phyloP scores from a whole-genome alignment of 2,888 invertebrate genomes.

The Druceiella hillmani region DNA sequence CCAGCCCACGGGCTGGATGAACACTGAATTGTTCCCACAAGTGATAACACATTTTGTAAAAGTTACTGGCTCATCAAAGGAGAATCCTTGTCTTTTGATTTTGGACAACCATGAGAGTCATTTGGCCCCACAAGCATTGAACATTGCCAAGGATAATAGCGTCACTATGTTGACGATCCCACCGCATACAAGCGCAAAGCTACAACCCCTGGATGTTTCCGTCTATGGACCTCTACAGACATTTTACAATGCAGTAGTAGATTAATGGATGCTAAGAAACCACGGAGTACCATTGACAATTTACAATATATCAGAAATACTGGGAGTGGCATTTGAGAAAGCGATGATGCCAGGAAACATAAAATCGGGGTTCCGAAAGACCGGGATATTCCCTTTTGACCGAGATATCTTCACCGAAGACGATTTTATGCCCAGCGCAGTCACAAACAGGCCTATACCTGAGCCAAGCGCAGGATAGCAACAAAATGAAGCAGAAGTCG shows the following conservation, averaged over 20 bases:
- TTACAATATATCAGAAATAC: slow-evolving; percentile 28
- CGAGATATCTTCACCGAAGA: slow-evolving; percentile 26
- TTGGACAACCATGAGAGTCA: slow-evolving; percentile 30
- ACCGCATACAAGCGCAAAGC: slow-evolving; percentile 31
- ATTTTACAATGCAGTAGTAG: slow-evolving; percentile 26
- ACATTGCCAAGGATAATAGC: slow-evolving; percentile 28
- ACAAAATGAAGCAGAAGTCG: slow-evolving; percentile 10
- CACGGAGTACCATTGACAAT: slow-evolving; percentile 31
- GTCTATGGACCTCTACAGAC: slow-evolving; percentile 31
- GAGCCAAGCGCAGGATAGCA: slow-evolving; percentile 1
- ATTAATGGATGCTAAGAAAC: slow-evolving; percentile 29
- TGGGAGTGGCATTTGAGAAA: slow-evolving; percentile 23
- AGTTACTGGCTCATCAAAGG: slow-evolving; percentile 20
- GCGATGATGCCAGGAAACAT: slow-evolving; percentile 31
- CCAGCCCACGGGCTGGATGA: slow-evolving; percentile 29
- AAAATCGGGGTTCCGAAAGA: too few species aligned
- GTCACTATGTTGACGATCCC: slow-evolving; percentile 31
- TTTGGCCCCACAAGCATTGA: slow-evolving; percentile 22
- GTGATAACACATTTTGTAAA: slow-evolving; percentile 29
- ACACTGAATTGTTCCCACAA: slow-evolving; percentile 25
- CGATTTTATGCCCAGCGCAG: slow-evolving; percentile 24
- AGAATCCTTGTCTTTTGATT: slow-evolving; percentile 25
- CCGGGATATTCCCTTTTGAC: too few species aligned
- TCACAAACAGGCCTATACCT: slow-evolving; percentile 19
- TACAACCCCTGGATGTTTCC: slow-evolving; percentile 31